These are phyloP conservation scores for Nephrotoma flavescens DNA, from an alignment of 2,888 invertebrate species.

Conservation along the genomic window DNA sequence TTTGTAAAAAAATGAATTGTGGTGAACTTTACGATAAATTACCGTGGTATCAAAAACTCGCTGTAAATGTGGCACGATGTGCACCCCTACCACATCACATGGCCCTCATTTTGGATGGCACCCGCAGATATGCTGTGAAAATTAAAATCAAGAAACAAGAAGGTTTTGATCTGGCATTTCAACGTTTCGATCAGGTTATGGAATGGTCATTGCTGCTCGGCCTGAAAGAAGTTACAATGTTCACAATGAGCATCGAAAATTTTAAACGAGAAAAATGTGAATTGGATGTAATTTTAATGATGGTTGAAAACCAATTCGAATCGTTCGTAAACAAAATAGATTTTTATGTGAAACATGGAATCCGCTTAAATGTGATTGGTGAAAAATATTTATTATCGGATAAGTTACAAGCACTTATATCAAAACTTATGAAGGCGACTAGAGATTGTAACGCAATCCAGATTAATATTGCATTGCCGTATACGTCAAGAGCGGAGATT, in stretches of 20 bases:
- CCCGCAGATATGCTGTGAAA: conserved; percentile 80
- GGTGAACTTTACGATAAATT: conserved; percentile 36
- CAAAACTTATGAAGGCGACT: background rate
- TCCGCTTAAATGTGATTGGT: conserved; percentile 76
- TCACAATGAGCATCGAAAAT: conserved; percentile 98
- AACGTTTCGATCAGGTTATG: conserved; percentile 65
- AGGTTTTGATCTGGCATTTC: conserved; percentile 76
- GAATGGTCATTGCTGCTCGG: conserved; percentile 78
- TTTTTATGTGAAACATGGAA: conserved; percentile 65
- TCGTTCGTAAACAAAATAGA: conserved; percentile 68
- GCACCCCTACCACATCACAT: conserved; percentile 82
- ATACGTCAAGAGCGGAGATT: conserved; percentile 79
- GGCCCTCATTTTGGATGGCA: conserved; percentile 98
- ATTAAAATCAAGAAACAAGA: conserved; percentile 55
- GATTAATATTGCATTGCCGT: conserved; percentile 69
- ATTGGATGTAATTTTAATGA: conserved; percentile 72
- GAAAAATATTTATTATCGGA: conserved; percentile 65
- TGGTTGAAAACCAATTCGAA: conserved; percentile 76
- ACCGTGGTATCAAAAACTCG: conserved; percentile 59
- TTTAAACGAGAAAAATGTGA: conserved; percentile 85
- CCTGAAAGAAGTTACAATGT: conserved; percentile 89
- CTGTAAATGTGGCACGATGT: conserved; percentile 56
- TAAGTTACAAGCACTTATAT: conserved; percentile 19
- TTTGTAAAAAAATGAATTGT: no score
- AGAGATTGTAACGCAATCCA: conserved; percentile 41